Base-by-base conservation (phyloP, 2,888 invertebrate genomes). In the Cephus sareptanus region DNA sequence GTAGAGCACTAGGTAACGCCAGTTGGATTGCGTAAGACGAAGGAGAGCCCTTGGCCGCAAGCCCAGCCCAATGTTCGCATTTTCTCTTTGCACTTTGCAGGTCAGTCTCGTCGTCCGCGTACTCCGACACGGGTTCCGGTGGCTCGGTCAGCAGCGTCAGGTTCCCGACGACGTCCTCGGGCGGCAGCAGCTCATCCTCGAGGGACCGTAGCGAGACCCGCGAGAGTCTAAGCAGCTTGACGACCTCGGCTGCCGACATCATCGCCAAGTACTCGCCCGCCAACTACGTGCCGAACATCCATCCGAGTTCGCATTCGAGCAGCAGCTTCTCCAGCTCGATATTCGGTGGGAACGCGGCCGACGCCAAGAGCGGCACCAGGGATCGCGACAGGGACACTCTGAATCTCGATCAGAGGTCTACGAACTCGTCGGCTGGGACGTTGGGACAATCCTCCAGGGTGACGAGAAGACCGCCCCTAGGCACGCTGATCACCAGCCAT, bases 201-300 rank as follows among this genome's bases (percentile, higher is more conserved):
- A 76, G 75, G 70, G 75, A 83, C 77, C 73, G 81, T 76, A 78
- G 77, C 74, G 77, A 81, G 86, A 82, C 83, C 37, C 81, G 82
- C 37, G 69, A 77, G 74, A 76, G 76, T 34, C 70, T 81, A 9
- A 80, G 79, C 79, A 77, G 69, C 80, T 88, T 92, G 31, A 86
- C 90, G 34, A 92, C 92, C 68, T 91, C 92, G 3, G 91, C 92
- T 1, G 94, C 95, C 56, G 96, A 96, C 82, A 91, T 96, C 81
- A 94, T 95, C 88, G 95, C 94, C 87, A 96, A 95, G 91, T 96
- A 96, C 89, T 96, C 96, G 69, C 95, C 96, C 75, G 93, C 95
- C 70, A 94, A 95, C 89, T 96, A 96, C 91, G 94, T 95, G 87
- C 96, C 96, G 81, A 86, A 92, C 70, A 93, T 93, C 1, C 92